These are phyloP conservation scores for Trichopria drosophilae DNA, from an alignment of 2,888 invertebrate genomes.

Conservation along the genomic window DNA sequence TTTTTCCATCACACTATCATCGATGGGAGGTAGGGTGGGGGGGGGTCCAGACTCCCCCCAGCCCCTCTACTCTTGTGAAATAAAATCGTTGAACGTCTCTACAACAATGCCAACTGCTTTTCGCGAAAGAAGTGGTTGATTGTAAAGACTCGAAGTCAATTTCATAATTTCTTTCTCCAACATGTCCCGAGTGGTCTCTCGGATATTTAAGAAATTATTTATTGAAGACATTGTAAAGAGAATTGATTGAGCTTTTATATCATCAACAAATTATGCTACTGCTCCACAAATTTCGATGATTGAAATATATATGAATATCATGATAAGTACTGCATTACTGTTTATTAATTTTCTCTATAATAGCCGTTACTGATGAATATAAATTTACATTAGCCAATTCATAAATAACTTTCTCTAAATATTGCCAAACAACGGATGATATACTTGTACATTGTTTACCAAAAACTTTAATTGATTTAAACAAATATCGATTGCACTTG, in stretches of 20 bases:
- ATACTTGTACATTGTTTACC: constrained; percentile 16
- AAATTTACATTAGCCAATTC: constrained; percentile 4
- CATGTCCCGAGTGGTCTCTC: too few relatives aligned
- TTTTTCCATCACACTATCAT: too few relatives aligned
- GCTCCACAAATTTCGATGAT: too few relatives aligned
- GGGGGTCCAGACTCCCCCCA: too few relatives aligned
- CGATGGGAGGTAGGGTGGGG: too few relatives aligned
- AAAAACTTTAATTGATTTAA: constrained; percentile 27
- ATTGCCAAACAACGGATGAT: constrained; percentile 28
- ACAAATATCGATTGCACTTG: constrained; percentile 27
- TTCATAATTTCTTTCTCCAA: constrained; percentile 27
- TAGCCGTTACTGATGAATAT: constrained; percentile 14
- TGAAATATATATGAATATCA: too few relatives aligned
- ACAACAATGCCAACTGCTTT: constrained; percentile 24
- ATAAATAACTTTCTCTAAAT: constrained; percentile 23
- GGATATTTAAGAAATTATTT: too few relatives aligned
- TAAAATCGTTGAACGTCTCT: constrained; percentile 17
- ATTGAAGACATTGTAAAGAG: too few relatives aligned
- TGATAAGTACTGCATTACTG: too few relatives aligned
- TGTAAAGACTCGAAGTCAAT: constrained; percentile 23
- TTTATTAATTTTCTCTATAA: constrained; percentile 20
- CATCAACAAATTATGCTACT: too few relatives aligned
- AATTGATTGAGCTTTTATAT: too few relatives aligned
- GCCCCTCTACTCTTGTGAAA: constrained; percentile 18
- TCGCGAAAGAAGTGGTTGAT: constrained; percentile 23